Evolutionary conservation across 2,888 invertebrate species (phyloP), one percentile per base, ranked within the genome.

Genomic region (Mechanitis mazaeus): DNA sequence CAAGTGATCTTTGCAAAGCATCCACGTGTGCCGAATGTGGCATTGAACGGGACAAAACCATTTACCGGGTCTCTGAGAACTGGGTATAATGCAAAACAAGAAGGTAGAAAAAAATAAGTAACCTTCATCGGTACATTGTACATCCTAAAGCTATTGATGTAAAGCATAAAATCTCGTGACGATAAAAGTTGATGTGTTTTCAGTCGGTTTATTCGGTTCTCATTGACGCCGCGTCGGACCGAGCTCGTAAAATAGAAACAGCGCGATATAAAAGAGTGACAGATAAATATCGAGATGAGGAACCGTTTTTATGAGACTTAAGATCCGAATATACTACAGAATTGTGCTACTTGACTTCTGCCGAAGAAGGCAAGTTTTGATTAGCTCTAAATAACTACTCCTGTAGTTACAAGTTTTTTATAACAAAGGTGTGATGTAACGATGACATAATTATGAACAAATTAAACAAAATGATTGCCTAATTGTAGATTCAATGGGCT

Each of bases 11-110:
- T 55, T 71, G 72, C 68, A 69, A 67, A 71, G 79, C 62, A 68
- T 81, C 83, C 88, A 87, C 87, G 86, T 87, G 85, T 76, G 78
- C 87, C 86, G 88, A 87, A 88, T 84, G 84, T 80, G 71, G 71
- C 73, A 78, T 79, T 80, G 80, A 83, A 85, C 79, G 75, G 81
- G 74, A 78, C 80, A 78, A 77, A 80, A 77, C 80, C 78, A 78
- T 83, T 81, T 78, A 80, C 66, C 71, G 74, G 73, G 75, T 78
- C 80, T 80, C 81, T 83, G 78, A 80, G 74, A 79, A 79, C 76
- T 79, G 81, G 78, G 83, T 79, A 80, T 80, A 78, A 79, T 78
- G 85, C 81, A 84, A 79, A 78, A 79, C 75, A 62, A 57, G 56
- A 54, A 50, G 80, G 63, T 68, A 64, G 68, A 68, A 64, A 57